Conservation (phyloP, 2,113 vertebrate species). For the Plecotus auritus region DNA sequence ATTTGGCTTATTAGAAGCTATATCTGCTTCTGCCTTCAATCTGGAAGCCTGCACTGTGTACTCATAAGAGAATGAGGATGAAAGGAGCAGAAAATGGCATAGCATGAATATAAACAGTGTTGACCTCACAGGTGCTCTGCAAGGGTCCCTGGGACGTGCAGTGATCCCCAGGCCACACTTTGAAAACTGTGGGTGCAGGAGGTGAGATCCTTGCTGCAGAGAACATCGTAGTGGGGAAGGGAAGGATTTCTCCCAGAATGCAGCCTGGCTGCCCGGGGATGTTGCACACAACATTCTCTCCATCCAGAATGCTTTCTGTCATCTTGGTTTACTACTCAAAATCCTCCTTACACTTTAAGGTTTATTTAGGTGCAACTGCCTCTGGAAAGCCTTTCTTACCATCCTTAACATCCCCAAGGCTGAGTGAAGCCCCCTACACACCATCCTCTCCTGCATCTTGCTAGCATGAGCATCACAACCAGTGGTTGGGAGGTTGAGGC, state of each 20-base stretch:
- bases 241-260: background rate
- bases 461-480: background rate
- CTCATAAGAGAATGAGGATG: background rate
- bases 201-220: background rate
- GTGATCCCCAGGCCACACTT: background rate
- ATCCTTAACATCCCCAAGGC: background rate
- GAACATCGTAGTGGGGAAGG: background rate
- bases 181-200: background rate
- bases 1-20: background rate
- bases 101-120: background rate
- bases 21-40: background rate
- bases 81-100: background rate
- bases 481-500: background rate
- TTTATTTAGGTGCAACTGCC: background rate
- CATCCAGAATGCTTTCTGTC: background rate
- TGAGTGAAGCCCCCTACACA: background rate
- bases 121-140: background rate
- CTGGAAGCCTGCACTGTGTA: background rate
- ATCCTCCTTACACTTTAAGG: background rate
- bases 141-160: background rate
- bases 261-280: background rate
- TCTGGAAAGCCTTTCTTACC: background rate
- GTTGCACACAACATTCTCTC: background rate
- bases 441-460: background rate
- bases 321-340: background rate